Conservation (phyloP, 2,113 vertebrate genomes). For the Pangasianodon hypophthalmus region DNA sequence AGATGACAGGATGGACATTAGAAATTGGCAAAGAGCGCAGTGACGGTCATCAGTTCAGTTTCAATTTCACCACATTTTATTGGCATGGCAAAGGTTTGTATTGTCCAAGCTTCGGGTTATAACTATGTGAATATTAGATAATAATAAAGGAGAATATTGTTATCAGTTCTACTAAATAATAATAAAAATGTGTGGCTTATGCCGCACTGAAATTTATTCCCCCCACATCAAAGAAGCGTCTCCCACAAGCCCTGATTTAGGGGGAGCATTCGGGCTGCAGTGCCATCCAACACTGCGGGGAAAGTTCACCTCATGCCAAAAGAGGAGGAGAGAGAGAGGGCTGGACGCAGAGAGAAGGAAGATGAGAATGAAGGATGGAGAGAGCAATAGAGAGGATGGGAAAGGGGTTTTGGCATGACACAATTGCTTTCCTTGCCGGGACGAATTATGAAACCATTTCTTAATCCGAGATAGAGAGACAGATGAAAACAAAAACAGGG, state of each 20-base stretch:
- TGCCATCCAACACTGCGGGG: constrained; percentile 24
- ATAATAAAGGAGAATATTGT: neutral
- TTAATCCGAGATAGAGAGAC: constrained; percentile 2
- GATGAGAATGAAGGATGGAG: constrained; percentile 16
- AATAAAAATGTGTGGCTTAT: neutral
- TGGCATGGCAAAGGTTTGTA: neutral
- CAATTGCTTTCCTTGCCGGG: neutral
- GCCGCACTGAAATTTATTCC: neutral
- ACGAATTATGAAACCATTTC: constrained; percentile 33
- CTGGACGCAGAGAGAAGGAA: neutral
- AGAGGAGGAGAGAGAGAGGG: constrained; percentile 15
- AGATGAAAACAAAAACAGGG: neutral
- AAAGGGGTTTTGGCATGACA: constrained; percentile 1
- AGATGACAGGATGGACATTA: neutral
- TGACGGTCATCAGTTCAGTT: constrained; percentile 2
- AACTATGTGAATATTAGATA: neutral
- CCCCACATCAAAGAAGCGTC: constrained; percentile 12
- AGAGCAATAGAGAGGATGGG: constrained; percentile 29
- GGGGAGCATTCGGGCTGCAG: constrained; percentile 34
- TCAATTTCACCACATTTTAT: neutral
- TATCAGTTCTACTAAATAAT: neutral
- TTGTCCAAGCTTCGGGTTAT: neutral
- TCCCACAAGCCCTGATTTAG: constrained; percentile 44
- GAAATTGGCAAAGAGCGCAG: neutral
- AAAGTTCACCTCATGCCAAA: constrained; percentile 34